Evolutionary conservation across 1,140 invertebrate genomes (phyloP).

Genomic region (Bradysia coprophila): DNA sequence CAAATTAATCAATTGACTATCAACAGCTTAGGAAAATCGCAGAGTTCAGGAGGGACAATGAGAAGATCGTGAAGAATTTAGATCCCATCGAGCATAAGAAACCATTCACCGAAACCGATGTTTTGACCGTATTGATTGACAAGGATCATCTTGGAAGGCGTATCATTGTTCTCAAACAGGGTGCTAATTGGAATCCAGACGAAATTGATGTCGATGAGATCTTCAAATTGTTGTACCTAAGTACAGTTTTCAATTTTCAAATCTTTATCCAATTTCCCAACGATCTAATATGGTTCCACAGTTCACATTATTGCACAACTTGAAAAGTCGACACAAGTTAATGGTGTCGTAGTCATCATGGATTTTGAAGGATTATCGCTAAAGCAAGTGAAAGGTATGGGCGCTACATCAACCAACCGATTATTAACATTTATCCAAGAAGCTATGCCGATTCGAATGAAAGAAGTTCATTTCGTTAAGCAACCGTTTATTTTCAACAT

Average conservation of each 20-base stretch:
- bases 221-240: constrained; percentile 57
- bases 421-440: constrained; percentile 67
- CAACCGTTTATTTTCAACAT: constrained; percentile 77
- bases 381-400: constrained; percentile 50
- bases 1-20: no score
- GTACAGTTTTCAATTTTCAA: no score
- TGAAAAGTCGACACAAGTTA: constrained; percentile 52
- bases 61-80: constrained; percentile 35
- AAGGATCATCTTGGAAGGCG: constrained; percentile 34
- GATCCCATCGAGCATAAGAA: constrained; percentile 41
- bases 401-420: constrained; percentile 49
- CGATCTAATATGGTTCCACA: constrained; percentile 58
- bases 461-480: constrained; percentile 80
- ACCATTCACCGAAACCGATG: constrained; percentile 41
- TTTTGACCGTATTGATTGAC: constrained; percentile 52
- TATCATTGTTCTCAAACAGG: constrained; percentile 18
- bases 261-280: constrained; percentile 51
- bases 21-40: constrained; percentile 50
- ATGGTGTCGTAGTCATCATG: constrained; percentile 58
- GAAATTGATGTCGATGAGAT: constrained; percentile 48
- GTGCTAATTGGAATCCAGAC: constrained; percentile 47
- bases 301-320: constrained; percentile 52
- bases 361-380: constrained; percentile 57
- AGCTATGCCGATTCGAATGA: constrained; percentile 72
- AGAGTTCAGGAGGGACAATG: constrained; percentile 51